Percentiles rank a stretch among this genome's conserved stretches.
phyloP scores from a whole-genome alignment of 2,888 invertebrate species.

The Polymixis flavicincta region DNA sequence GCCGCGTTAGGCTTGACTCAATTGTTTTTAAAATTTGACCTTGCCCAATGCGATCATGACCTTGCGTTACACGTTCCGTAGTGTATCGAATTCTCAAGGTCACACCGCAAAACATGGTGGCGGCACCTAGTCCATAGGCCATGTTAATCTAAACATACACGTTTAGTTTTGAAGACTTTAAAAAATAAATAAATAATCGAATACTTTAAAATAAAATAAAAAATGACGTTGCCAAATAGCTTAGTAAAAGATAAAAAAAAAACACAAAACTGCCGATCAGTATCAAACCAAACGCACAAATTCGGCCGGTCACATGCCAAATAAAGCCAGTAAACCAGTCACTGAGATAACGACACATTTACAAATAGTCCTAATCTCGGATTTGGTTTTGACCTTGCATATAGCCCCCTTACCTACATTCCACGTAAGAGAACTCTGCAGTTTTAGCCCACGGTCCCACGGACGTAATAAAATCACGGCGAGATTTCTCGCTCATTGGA shows the following conservation, averaged over 20 bases:
- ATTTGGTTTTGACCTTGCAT: conserved; percentile 40
- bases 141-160: conserved; percentile 2
- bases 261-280: not conserved
- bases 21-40: conserved; percentile 19
- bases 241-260: not conserved
- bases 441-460: not conserved
- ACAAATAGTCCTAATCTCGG: conserved; percentile 48
- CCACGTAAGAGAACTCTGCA: conserved; percentile 28
- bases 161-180: not conserved
- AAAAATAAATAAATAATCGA: too few relatives aligned
- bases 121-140: not conserved
- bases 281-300: conserved; percentile 2
- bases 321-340: conserved; percentile 4
- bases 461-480: too few relatives aligned
- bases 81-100: conserved; percentile 8
- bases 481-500: too few relatives aligned
- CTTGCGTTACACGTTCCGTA: not conserved
- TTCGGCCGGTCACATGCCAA: conserved; percentile 14
- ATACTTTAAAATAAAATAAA: not conserved
- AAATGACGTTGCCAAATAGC: too few relatives aligned
- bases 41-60: conserved; percentile 16
- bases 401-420: conserved; percentile 35
- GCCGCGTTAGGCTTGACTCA: not conserved
- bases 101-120: not conserved
- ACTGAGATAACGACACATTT: conserved; percentile 39